These are phyloP conservation scores for Pachyrhynchus sulphureomaculatus DNA, from an alignment of 1,140 invertebrate species.

Conservation along the genomic window DNA sequence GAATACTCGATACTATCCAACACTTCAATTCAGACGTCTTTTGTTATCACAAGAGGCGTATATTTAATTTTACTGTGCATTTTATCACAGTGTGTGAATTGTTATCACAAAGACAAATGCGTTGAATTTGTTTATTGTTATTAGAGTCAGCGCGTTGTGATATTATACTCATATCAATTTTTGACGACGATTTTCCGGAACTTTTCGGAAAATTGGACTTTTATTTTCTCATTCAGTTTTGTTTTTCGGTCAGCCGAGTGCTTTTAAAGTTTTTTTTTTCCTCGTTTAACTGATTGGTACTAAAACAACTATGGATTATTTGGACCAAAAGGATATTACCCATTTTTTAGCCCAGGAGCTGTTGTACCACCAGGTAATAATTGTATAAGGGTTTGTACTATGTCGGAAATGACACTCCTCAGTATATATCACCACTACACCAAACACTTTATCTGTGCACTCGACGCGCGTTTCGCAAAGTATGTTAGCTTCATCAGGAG, in stretches of 20 bases:
- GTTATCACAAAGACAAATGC: not conserved
- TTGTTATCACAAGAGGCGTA: not conserved
- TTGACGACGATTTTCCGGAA: conserved; percentile 13
- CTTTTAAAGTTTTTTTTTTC: conserved; percentile 23
- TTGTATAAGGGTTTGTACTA: no score
- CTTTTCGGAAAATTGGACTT: conserved; percentile 9
- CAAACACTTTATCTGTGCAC: no score
- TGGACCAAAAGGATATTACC: conserved; percentile 77
- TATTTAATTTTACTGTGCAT: conserved; percentile 4
- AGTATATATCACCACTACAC: no score
- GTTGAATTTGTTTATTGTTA: conserved; percentile 20
- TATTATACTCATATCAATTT: not conserved
- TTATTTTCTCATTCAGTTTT: conserved; percentile 15
- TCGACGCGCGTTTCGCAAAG: no score
- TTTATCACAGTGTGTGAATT: conserved; percentile 10
- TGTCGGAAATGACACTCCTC: no score
- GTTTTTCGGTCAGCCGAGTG: not conserved
- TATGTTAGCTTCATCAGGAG: no score
- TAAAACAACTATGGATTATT: conserved; percentile 49
- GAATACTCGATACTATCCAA: not conserved
- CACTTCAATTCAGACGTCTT: not conserved
- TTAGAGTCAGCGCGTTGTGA: conserved; percentile 11
- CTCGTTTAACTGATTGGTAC: conserved; percentile 9
- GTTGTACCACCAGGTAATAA: conserved; percentile 63
- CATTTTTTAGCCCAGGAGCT: conserved; percentile 78